A percentile compares a stretch with the other conserved stretches of the same genome.
These are phyloP conservation scores for Oeneis ivallda DNA, from an alignment of 2,888 invertebrate species.

Conservation along the genomic window DNA sequence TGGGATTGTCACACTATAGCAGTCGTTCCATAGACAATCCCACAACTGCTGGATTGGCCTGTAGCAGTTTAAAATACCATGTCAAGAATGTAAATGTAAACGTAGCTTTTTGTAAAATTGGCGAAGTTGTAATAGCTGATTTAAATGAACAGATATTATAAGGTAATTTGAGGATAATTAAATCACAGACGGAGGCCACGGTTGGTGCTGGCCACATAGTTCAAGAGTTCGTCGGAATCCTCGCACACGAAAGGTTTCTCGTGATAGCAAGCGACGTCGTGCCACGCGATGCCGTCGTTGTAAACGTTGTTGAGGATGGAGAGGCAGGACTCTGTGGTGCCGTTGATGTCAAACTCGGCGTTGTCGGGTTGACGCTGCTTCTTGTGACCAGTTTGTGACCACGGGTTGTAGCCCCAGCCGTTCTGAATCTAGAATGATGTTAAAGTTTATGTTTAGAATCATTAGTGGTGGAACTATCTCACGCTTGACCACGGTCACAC, in stretches of 20 bases:
- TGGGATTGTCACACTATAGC: too few species aligned
- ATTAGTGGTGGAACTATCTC: too few species aligned
- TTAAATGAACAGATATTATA: slow-evolving; percentile 9
- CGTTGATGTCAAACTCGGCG: slow-evolving; percentile 94
- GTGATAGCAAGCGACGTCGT: slow-evolving; percentile 96
- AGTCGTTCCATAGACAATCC: too few species aligned
- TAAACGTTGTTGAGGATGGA: slow-evolving; percentile 95
- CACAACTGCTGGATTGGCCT: too few species aligned
- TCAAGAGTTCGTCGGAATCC: slow-evolving; percentile 93
- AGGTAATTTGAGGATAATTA: background rate
- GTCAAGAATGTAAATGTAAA: background rate
- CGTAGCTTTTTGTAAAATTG: background rate
- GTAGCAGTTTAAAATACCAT: background rate
- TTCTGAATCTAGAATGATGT: slow-evolving; percentile 75
- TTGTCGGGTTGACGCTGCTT: slow-evolving; percentile 94
- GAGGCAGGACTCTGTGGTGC: slow-evolving; percentile 92
- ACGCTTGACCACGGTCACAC: too few species aligned
- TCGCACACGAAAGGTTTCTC: slow-evolving; percentile 96
- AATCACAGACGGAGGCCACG: slow-evolving; percentile 90
- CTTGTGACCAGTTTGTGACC: slow-evolving; percentile 95
- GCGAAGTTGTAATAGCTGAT: background rate
- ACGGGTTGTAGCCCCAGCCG: slow-evolving; percentile 92
- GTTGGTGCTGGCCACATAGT: slow-evolving; percentile 92
- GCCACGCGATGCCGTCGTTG: slow-evolving; percentile 96
- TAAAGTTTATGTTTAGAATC: background rate